Conservation (phyloP, 2,888 invertebrate species). For the Pegoplata infirma region DNA sequence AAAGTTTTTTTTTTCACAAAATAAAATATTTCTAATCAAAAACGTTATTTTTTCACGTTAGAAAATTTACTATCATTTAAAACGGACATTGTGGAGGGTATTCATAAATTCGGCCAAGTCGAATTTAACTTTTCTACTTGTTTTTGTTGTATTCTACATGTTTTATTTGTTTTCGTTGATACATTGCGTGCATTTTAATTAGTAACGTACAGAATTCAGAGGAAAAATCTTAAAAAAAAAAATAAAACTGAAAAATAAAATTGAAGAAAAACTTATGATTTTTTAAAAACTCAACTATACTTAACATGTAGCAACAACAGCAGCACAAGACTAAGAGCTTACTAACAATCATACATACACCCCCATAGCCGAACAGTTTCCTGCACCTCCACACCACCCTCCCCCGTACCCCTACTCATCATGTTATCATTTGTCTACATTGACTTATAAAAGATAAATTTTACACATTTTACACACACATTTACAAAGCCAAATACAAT, state of each 20-base stretch:
- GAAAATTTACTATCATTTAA: too few relatives aligned
- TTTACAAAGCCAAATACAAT: constrained; percentile 27
- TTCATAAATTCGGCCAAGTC: too few relatives aligned
- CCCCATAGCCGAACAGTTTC: background rate
- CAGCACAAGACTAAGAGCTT: too few relatives aligned
- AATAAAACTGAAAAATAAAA: constrained; percentile 16
- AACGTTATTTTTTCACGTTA: too few relatives aligned
- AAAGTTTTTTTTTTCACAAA: too few relatives aligned
- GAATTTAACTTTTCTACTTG: too few relatives aligned
- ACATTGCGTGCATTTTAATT: constrained; percentile 60
- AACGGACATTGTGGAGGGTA: too few relatives aligned
- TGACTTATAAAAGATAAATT: constrained; percentile 50
- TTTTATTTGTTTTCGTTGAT: constrained; percentile 50
- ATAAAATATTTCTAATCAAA: too few relatives aligned
- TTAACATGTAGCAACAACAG: constrained; percentile 30
- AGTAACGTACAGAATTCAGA: constrained; percentile 45
- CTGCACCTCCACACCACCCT: background rate
- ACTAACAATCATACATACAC: too few relatives aligned
- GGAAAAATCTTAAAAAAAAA: too few relatives aligned
- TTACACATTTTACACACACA: background rate
- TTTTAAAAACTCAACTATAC: constrained; percentile 31
- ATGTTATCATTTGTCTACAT: constrained; percentile 36
- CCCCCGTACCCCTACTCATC: background rate
- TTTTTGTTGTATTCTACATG: constrained; percentile 1
- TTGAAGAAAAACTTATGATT: constrained; percentile 27